Conservation (phyloP, 2,888 invertebrate species). For the Parapristionchus giblindavisi region DNA sequence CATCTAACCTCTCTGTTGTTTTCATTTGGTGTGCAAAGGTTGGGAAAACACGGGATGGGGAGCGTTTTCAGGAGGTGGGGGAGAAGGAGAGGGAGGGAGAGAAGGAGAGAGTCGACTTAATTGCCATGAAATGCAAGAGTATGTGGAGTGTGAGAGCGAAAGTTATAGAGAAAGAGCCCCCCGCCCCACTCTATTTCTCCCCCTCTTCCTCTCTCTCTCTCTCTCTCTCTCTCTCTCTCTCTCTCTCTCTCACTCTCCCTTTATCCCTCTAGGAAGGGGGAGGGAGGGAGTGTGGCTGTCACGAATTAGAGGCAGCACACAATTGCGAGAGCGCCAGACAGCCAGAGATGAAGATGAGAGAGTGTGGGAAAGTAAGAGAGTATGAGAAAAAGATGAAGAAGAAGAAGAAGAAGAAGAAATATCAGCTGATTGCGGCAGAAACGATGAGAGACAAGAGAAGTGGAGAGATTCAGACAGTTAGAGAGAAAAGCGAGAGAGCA, state of each 20-base stretch:
- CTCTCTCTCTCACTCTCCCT: conserved; percentile 16
- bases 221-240: neutral
- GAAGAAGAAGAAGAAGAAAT: conserved; percentile 25
- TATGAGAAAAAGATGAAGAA: neutral
- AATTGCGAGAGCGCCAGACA: conserved; percentile 25
- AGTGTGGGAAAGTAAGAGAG: neutral
- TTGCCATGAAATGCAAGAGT: neutral
- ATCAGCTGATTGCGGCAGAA: conserved; percentile 5
- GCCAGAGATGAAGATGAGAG: conserved; percentile 5
- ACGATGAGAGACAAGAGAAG: neutral
- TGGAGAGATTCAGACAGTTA: neutral
- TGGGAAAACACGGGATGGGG: neutral
- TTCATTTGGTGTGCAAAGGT: too few species aligned
- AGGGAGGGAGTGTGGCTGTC: too few species aligned
- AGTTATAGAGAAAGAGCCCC: neutral
- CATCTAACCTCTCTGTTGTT: too few species aligned
- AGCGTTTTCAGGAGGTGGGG: neutral
- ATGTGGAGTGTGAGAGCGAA: neutral
- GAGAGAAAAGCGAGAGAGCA: neutral
- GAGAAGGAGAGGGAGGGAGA: conserved; percentile 21
- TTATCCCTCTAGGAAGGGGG: neutral
- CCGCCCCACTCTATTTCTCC: too few species aligned
- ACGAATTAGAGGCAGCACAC: conserved; percentile 25
- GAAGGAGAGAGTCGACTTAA: neutral
- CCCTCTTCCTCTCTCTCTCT: neutral